Evolutionary conservation across 2,888 invertebrate genomes (phyloP).

Genomic region (Busseola fusca): DNA sequence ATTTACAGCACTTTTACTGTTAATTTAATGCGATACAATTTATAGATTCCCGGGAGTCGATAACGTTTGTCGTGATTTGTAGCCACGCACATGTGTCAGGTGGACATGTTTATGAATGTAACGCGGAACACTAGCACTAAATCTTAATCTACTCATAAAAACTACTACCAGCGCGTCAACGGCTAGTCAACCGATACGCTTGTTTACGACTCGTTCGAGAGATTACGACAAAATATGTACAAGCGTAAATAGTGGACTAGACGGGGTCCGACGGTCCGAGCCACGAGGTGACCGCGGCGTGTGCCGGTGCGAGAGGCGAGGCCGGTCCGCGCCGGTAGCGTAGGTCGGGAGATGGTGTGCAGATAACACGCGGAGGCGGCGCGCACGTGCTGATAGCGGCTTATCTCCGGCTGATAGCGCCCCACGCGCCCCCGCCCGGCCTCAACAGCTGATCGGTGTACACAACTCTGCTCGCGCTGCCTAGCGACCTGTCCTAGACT

Average conservation of each 20-base stretch:
- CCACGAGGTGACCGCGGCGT: not conserved
- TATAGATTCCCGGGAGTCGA: slow-evolving; percentile 76
- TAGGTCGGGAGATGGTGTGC: slow-evolving; percentile 73
- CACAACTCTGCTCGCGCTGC: slow-evolving; percentile 29
- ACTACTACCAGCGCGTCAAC: slow-evolving; percentile 12
- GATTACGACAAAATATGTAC: slow-evolving; percentile 23
- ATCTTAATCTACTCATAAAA: slow-evolving; percentile 33
- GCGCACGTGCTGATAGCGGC: slow-evolving; percentile 69
- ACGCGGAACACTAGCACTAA: slow-evolving; percentile 27
- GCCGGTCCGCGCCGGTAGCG: slow-evolving; percentile 50
- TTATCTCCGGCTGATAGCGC: slow-evolving; percentile 63
- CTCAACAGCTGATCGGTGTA: slow-evolving; percentile 65
- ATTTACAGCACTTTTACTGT: slow-evolving; percentile 71
- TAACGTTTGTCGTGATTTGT: slow-evolving; percentile 50
- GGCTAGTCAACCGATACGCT: slow-evolving; percentile 20
- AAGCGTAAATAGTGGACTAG: slow-evolving; percentile 13
- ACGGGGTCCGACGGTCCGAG: slow-evolving; percentile 13
- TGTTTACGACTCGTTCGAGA: slow-evolving; percentile 32
- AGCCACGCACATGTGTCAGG: slow-evolving; percentile 52
- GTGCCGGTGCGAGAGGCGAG: slow-evolving; percentile 12
- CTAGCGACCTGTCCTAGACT: not conserved
- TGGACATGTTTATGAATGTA: slow-evolving; percentile 44
- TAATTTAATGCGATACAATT: slow-evolving; percentile 78
- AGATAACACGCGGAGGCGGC: slow-evolving; percentile 63
- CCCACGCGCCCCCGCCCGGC: slow-evolving; percentile 25